A percentile compares a stretch with the other conserved stretches of the same genome.
phyloP scores from a whole-genome alignment of 2,113 vertebrate species.

The Epinephelus fuscoguttatus region DNA sequence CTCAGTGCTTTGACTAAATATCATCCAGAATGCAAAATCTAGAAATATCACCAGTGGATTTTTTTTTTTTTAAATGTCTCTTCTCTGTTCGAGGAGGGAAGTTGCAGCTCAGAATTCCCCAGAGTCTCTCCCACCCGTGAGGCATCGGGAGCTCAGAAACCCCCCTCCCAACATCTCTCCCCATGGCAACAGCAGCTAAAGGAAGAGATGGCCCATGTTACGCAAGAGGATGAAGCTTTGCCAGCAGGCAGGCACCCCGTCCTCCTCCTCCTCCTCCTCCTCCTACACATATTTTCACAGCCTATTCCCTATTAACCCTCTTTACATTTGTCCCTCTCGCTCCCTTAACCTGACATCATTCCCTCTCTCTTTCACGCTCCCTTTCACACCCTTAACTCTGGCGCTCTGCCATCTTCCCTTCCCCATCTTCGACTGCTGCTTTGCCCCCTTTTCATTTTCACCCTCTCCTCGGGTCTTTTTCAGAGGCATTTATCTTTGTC shows the following conservation, averaged over 20 bases:
- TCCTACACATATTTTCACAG: constrained; percentile 66
- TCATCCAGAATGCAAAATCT: background rate
- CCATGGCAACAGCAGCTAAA: constrained; percentile 93
- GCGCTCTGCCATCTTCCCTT: constrained; percentile 7
- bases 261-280: constrained; percentile 39
- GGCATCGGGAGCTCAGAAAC: constrained; percentile 76
- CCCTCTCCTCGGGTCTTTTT: background rate
- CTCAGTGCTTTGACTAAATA: constrained; percentile 11
- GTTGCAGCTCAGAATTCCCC: constrained; percentile 77
- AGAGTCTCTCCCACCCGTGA: constrained; percentile 64
- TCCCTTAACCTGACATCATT: constrained; percentile 26
- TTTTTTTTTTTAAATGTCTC: background rate
- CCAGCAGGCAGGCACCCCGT: constrained; percentile 71
- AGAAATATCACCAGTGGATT: constrained; percentile 40
- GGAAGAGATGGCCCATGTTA: constrained; percentile 87
- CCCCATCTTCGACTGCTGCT: background rate
- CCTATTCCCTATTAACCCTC: constrained; percentile 67
- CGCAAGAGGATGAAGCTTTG: constrained; percentile 84
- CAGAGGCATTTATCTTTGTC: constrained; percentile 31
- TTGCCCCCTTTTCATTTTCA: constrained; percentile 19
- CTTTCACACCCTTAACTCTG: constrained; percentile 33
- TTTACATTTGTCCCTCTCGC: constrained; percentile 47
- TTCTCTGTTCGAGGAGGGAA: constrained; percentile 32
- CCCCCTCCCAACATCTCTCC: constrained; percentile 84
- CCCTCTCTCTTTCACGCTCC: constrained; percentile 10